Conservation (phyloP, 1,140 invertebrate species). For the Drosophila setifemur region DNA sequence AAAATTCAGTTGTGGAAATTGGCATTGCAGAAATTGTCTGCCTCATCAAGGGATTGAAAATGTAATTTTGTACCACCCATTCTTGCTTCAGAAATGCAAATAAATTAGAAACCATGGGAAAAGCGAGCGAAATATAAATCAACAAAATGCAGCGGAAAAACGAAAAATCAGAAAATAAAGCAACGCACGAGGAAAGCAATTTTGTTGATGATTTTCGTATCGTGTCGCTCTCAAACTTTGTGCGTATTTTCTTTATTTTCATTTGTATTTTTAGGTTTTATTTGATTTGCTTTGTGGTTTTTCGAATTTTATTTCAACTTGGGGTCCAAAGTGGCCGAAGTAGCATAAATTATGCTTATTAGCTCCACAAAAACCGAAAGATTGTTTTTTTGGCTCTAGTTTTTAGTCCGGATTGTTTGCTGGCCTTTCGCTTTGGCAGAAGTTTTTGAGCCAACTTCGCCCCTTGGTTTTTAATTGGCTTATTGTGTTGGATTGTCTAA, state of each 20-base stretch:
- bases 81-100: conserved; percentile 4
- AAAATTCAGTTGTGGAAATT: conserved; percentile 48
- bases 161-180: background rate
- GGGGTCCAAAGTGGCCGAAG: conserved; percentile 12
- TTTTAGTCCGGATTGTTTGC: background rate
- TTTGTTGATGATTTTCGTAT: conserved; percentile 24
- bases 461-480: conserved; percentile 50
- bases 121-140: conserved; percentile 38
- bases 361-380: background rate
- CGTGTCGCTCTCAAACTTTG: background rate
- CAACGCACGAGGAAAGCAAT: conserved; percentile 8
- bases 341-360: conserved; percentile 58
- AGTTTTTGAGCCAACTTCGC: conserved; percentile 30
- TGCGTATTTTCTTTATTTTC: conserved; percentile 1
- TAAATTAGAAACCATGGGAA: conserved; percentile 6
- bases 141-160: conserved; percentile 37
- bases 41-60: conserved; percentile 25
- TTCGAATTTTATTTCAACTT: conserved; percentile 6
- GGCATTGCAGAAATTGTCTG: conserved; percentile 11
- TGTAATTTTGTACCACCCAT: conserved; percentile 15
- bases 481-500: conserved; percentile 54
- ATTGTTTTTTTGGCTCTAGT: background rate
- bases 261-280: conserved; percentile 31
- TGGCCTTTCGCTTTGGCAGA: conserved; percentile 48
- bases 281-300: conserved; percentile 30